Conservation (phyloP, 2,888 invertebrate genomes). For the Leptinotarsa tumamoca region DNA sequence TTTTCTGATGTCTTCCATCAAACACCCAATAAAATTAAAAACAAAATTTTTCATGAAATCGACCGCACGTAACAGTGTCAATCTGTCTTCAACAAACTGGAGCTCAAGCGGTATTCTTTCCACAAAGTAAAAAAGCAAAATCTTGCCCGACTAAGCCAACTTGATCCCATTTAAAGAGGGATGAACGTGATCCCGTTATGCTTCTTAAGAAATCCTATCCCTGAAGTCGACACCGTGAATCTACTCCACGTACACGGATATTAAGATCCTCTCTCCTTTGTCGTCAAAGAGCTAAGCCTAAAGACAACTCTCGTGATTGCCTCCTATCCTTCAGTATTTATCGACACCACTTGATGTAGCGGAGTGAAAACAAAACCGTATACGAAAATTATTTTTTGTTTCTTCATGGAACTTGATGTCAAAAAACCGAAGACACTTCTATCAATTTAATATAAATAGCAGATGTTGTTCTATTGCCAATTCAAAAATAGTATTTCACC, state of each 20-base stretch:
- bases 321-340: conserved; percentile 33
- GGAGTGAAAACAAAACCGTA: neutral
- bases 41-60: neutral
- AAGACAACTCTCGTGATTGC: conserved; percentile 43
- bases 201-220: conserved; percentile 67
- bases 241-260: conserved; percentile 58
- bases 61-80: neutral
- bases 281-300: conserved; percentile 58
- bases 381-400: too few relatives aligned
- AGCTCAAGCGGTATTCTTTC: conserved; percentile 29
- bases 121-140: conserved; percentile 58
- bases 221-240: conserved; percentile 59
- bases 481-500: too few relatives aligned
- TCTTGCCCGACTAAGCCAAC: conserved; percentile 61
- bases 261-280: conserved; percentile 64
- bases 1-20: too few relatives aligned
- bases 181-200: conserved; percentile 68
- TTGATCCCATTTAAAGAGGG: conserved; percentile 66
- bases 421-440: too few relatives aligned
- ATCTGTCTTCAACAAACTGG: neutral
- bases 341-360: conserved; percentile 17
- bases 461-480: too few relatives aligned
- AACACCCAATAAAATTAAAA: too few relatives aligned
- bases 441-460: too few relatives aligned
- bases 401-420: too few relatives aligned